Base-by-base conservation (phyloP, 2,113 vertebrate genomes). In the Ceyx margarethae region DNA sequence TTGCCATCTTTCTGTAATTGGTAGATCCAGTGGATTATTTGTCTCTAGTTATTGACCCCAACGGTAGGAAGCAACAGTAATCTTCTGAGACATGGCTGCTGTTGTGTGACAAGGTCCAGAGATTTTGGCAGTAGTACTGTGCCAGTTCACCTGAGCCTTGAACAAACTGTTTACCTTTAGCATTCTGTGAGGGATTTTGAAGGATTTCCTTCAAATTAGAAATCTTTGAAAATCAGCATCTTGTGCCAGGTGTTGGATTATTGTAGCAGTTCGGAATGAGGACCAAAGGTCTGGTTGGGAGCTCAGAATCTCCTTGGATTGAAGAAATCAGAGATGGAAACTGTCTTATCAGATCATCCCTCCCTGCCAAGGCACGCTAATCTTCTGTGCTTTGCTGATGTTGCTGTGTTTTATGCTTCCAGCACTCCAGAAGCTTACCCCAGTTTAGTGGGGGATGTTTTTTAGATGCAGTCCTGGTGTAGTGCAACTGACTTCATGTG, bases 191-290 rank as follows among this genome's bases (percentile, higher is more conserved):
- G 53, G 79, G 81, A 93, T 95, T 94, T 82, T 87, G 58, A 92
- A 56, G 71, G 84, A 93, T 96, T 96, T 95, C 89, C 75, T 93
- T 89, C 87, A 81, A 89, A 89, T 85, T 31, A 81, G 75, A 85
- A 83, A 85, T 81, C 60, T 92, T 68, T 46, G 53, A 92, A 94
- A 93, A 85, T 78, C 81, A 64, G 43, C 43, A 8, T 80, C 48
- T 85, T 60, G 35, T 0, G 4, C 86, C 60, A 79, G 84, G 74
- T 31, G 0, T 69, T 50, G 33, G 25, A 7, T 92, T 92, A 71
- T 9, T 9, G 40, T 78, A 79, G 19, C 0, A 0, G 37, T 54
- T 76, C 82, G 78, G 67, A 91, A 85, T 1, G 5, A 58, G 28
- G 54, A 33, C 69, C 53, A 26, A 60, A 76, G 71, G 64, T 89